Conservation (phyloP, 1,140 invertebrate genomes). For the Drosophila kanapiae region DNA sequence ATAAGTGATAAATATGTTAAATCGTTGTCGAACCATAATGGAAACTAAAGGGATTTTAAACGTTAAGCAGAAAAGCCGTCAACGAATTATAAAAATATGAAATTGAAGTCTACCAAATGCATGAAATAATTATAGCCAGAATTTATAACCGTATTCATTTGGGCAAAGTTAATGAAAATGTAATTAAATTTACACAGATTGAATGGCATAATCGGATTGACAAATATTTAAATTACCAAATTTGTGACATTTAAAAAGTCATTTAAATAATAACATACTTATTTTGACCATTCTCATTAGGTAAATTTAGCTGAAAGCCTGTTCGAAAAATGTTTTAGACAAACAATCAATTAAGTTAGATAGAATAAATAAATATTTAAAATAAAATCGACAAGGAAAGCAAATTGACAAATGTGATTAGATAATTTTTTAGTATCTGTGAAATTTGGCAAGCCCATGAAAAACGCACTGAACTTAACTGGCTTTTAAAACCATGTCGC, state of each 20-base stretch:
- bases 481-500: constrained; percentile 8
- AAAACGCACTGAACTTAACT: constrained; percentile 3
- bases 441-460: constrained; percentile 3
- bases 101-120: neutral
- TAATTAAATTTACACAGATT: constrained; percentile 9
- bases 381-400: neutral
- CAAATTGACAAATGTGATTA: constrained; percentile 3
- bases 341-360: constrained; percentile 1
- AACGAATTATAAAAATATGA: constrained; percentile 1
- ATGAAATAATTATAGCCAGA: neutral
- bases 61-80: constrained; percentile 7
- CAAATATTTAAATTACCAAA: constrained; percentile 5
- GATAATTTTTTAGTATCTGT: constrained; percentile 14
- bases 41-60: neutral
- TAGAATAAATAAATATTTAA: constrained; percentile 1
- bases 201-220: neutral
- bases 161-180: constrained; percentile 1
- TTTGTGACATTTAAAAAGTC: neutral
- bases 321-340: neutral
- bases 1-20: constrained; percentile 40
- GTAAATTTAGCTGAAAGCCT: neutral
- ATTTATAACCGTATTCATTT: neutral
- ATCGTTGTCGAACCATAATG: constrained; percentile 22
- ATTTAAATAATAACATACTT: neutral
- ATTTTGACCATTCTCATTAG: neutral